Base-by-base conservation (phyloP, 2,797 vertebrate genomes). In the Labeo calbasu region DNA sequence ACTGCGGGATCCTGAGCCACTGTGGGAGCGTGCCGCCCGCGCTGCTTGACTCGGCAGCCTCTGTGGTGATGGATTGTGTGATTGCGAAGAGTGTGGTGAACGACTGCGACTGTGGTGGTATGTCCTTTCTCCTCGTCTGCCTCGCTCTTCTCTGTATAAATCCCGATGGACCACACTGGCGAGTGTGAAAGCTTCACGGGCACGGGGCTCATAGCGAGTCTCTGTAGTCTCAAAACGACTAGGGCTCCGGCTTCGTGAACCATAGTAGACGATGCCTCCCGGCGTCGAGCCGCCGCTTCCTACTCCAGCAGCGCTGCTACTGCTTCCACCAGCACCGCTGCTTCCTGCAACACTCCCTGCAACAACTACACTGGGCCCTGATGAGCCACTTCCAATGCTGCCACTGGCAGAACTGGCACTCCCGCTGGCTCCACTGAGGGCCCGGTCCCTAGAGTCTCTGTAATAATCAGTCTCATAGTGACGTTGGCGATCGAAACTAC, bases 391-490 rank as follows among this genome's bases (percentile, higher is more conserved):
- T 43, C 93, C 91, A 61, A 91, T 87, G 61, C 92, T 93, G 78
- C 92, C 94, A 70, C 91, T 90, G 70, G 93, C 90, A 55, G 93
- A 90, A 48, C 91, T 91, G 71, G 94, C 92, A 71, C 91, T 92
- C 1, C 90, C 94, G 43, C 92, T 95, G 10, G 92, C 86, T 15
- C 91, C 88, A 84, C 92, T 92, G 5, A 95, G 94, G 91, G 97
- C 96, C 92, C 98, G 96, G 88, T 99, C 98, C 70, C 97, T 95
- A 86, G 96, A 94, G 66, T 99, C 97, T 87, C 98, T 96, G 91
- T 99, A 99, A 94, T 99, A 99, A 95, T 99, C 98, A 88, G 98
- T 95, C 92, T 99, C 98, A 81, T 99, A 99, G 95, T 99, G 98
- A 90, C 98, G 96, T 53, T 97, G 98, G 76, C 98, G 96, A 92